Evolutionary conservation across 2,113 vertebrate genomes (phyloP).

Genomic region (Oreotrochilus melanogaster): DNA sequence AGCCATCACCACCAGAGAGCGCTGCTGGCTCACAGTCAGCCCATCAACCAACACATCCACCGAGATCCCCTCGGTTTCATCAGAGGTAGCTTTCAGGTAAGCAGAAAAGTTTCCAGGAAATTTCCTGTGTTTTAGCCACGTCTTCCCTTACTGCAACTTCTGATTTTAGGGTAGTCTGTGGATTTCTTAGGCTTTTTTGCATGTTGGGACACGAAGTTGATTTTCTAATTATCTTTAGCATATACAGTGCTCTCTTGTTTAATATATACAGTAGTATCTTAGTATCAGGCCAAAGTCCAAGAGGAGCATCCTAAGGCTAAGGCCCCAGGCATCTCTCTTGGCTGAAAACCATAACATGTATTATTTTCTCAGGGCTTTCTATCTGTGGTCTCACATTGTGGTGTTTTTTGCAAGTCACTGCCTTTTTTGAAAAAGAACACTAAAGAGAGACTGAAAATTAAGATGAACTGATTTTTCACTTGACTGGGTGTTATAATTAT

Average conservation of each 20-base stretch:
- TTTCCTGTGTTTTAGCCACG: not conserved
- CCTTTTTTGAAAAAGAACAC: not conserved
- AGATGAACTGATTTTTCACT: not conserved
- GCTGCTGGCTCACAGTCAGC: not conserved
- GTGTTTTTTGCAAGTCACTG: not conserved
- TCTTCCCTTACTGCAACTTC: not conserved
- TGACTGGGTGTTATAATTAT: not conserved
- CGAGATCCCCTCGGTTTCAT: not conserved
- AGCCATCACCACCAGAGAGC: rapidly evolving
- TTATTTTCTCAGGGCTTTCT: not conserved
- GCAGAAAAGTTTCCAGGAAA: not conserved
- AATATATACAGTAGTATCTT: not conserved
- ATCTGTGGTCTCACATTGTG: not conserved
- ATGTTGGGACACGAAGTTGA: not conserved
- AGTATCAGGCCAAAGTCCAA: not conserved
- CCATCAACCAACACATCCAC: not conserved
- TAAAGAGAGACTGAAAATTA: not conserved
- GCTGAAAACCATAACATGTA: not conserved
- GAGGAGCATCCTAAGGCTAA: not conserved
- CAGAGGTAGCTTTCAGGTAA: not conserved
- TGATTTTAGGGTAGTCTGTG: not conserved
- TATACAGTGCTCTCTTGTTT: not conserved
- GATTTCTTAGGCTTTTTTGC: not conserved
- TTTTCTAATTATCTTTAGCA: not conserved
- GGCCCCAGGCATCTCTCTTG: not conserved